Percentiles rank a stretch among this genome's conserved stretches.
These are phyloP conservation scores for Bombus ignitus DNA, from an alignment of 1,140 invertebrate species.

Conservation along the genomic window DNA sequence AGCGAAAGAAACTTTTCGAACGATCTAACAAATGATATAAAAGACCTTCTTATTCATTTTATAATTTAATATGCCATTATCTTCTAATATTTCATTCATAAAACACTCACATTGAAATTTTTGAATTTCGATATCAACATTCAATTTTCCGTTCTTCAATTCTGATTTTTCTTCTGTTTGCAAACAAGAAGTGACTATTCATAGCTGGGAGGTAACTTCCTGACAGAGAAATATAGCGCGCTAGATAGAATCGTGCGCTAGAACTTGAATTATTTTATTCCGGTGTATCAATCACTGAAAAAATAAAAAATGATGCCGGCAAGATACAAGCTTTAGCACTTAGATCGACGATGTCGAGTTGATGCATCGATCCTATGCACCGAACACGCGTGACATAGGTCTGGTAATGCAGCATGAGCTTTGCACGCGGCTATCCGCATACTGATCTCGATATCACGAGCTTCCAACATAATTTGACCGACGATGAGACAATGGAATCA, in stretches of 20 bases:
- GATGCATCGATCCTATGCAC: conserved; percentile 35
- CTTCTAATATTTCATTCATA: not conserved
- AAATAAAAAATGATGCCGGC: conserved; percentile 27
- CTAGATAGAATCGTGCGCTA: not conserved
- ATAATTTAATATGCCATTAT: not conserved
- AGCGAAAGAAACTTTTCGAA: too few species aligned
- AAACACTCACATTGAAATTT: not conserved
- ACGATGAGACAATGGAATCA: conserved; percentile 20
- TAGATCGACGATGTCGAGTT: conserved; percentile 33
- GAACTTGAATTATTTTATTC: not conserved
- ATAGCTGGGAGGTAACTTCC: not conserved
- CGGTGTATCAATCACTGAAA: conserved; percentile 13
- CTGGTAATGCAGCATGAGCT: conserved; percentile 27
- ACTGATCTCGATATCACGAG: conserved; percentile 21
- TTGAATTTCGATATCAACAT: too few species aligned
- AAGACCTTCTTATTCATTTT: not conserved
- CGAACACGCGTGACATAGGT: conserved; percentile 39
- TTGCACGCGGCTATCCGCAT: not conserved
- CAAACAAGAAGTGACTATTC: not conserved
- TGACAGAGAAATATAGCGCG: not conserved
- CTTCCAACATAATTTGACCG: conserved; percentile 27
- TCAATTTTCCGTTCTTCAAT: not conserved
- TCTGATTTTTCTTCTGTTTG: not conserved
- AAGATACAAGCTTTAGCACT: conserved; percentile 57
- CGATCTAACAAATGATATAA: too few species aligned